phyloP scores from a whole-genome alignment of 2,888 invertebrate species.

The Cantharis rufa region DNA sequence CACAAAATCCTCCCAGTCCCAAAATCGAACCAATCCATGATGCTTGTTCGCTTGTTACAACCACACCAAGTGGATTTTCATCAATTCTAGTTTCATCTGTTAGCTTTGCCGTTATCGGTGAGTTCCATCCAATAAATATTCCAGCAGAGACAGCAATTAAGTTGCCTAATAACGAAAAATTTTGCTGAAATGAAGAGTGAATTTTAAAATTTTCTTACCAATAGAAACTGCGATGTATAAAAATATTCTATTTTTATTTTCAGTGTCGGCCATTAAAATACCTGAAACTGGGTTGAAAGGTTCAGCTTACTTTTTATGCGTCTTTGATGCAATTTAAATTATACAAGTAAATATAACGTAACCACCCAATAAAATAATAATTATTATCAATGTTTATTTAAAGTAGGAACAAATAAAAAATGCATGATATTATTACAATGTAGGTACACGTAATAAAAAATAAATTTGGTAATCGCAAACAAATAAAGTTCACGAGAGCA shows the following conservation, averaged over 20 bases:
- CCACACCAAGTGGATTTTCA: slow-evolving; percentile 55
- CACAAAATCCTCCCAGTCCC: slow-evolving; percentile 66
- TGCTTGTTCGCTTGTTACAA: slow-evolving; percentile 61
- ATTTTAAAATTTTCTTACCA: not conserved
- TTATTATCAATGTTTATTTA: too few relatives aligned
- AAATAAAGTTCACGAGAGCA: too few relatives aligned
- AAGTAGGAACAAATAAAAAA: too few relatives aligned
- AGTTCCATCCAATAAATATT: slow-evolving; percentile 55
- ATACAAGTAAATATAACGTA: too few relatives aligned
- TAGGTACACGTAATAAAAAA: too few relatives aligned
- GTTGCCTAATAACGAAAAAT: not conserved
- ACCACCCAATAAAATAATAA: too few relatives aligned
- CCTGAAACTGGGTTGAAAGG: not conserved
- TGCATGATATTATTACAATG: too few relatives aligned
- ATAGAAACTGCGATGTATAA: not conserved
- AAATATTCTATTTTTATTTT: not conserved
- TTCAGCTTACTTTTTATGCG: not conserved
- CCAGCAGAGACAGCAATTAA: slow-evolving; percentile 49
- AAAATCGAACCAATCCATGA: slow-evolving; percentile 77
- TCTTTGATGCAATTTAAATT: too few relatives aligned
- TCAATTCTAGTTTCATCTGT: slow-evolving; percentile 38
- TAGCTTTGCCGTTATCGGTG: slow-evolving; percentile 41
- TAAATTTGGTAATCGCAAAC: too few relatives aligned
- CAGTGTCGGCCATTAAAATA: not conserved
- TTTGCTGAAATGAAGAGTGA: too few relatives aligned